Percentiles rank a stretch among this genome's conserved stretches.
These are phyloP conservation scores for Cephus spinipes DNA, from an alignment of 2,888 invertebrate species.

Conservation along the genomic window DNA sequence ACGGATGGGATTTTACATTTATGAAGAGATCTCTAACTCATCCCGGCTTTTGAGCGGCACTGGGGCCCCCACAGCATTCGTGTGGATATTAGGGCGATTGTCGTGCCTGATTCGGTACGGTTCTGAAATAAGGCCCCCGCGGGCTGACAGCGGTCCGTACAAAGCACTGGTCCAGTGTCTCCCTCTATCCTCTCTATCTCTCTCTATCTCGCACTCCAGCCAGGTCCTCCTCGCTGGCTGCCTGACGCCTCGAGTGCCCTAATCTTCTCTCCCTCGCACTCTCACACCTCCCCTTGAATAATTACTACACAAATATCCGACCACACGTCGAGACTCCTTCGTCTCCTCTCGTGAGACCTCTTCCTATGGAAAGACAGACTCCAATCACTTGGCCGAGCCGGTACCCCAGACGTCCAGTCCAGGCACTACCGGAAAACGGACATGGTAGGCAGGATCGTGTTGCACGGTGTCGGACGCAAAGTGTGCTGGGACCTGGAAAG, in stretches of 20 bases:
- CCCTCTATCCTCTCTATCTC: constrained; percentile 22
- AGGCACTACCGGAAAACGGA: neutral
- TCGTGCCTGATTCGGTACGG: constrained; percentile 60
- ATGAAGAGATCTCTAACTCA: constrained; percentile 26
- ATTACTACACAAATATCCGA: constrained; percentile 32
- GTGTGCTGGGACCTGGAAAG: neutral
- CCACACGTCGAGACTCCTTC: constrained; percentile 11
- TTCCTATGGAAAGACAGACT: neutral
- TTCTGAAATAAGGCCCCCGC: constrained; percentile 57
- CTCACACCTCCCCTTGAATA: constrained; percentile 26
- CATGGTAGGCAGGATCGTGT: neutral
- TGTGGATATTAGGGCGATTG: constrained; percentile 60
- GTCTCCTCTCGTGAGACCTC: neutral
- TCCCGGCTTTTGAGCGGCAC: constrained; percentile 24
- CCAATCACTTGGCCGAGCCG: neutral
- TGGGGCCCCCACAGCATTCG: constrained; percentile 37
- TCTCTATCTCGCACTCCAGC: neutral
- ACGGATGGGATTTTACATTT: constrained; percentile 17
- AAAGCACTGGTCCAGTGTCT: constrained; percentile 39
- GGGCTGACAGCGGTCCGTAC: constrained; percentile 56
- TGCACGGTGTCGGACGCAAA: neutral
- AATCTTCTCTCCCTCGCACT: constrained; percentile 37
- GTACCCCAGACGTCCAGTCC: neutral
- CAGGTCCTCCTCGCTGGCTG: constrained; percentile 24
- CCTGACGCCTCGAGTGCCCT: constrained; percentile 46